Conservation (phyloP, 2,888 invertebrate genomes). For the Serrognathus titanus region DNA sequence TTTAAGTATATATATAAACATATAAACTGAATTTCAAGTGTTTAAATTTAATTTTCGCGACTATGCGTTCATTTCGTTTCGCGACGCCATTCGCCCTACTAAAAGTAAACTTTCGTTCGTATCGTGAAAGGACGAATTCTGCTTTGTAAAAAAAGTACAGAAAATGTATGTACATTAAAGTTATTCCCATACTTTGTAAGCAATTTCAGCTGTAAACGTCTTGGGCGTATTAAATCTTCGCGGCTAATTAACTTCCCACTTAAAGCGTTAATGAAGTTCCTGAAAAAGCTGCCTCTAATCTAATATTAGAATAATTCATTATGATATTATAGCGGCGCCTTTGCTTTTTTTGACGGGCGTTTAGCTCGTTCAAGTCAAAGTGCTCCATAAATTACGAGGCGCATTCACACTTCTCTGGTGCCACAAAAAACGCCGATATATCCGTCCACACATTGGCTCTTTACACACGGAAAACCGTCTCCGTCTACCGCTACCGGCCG, state of each 20-base stretch:
- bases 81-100: too few species aligned
- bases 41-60: too few species aligned
- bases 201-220: too few species aligned
- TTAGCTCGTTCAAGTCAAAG: conserved; percentile 27
- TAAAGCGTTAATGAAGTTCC: conserved; percentile 23
- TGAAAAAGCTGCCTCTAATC: conserved; percentile 22
- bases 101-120: too few species aligned
- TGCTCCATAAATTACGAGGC: conserved; percentile 27
- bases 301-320: conserved; percentile 30
- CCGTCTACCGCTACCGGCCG: conserved; percentile 7
- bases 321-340: conserved; percentile 20
- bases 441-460: conserved; percentile 15
- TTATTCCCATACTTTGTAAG: too few species aligned
- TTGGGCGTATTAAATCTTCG: conserved; percentile 18
- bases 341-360: conserved; percentile 25
- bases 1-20: too few species aligned
- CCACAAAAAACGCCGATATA: conserved; percentile 16
- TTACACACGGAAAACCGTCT: background rate
- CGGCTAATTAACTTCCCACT: conserved; percentile 23
- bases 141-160: too few species aligned
- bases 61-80: too few species aligned
- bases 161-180: too few species aligned
- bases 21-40: too few species aligned
- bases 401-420: conserved; percentile 24
- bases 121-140: too few species aligned